Base-by-base conservation (phyloP, 1,140 invertebrate genomes). In the Asbolus verrucosus region DNA sequence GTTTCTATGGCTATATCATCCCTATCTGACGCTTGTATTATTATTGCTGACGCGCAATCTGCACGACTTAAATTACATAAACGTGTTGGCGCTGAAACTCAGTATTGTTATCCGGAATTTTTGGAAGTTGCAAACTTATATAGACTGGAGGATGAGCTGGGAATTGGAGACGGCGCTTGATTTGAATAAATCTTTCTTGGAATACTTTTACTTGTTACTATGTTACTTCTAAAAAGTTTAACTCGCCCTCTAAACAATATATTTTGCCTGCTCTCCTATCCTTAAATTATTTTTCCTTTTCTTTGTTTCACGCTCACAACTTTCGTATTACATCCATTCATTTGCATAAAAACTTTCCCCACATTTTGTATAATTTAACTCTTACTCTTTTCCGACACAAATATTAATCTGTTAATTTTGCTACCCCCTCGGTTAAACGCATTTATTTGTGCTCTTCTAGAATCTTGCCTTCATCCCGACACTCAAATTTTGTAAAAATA, bases 31-130 rank as follows among this genome's bases (percentile, higher is more conserved):
- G 67, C 61, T 67, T 69, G 60, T 69, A 65, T 69, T 73, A 73
- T 73, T 73, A 73, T 73, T 73, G 71, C 71, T 73, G 71, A 73
- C 71, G 54, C 70, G 70, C 71, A 73, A 73, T 73, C 71, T 73
- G 71, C 54, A 50, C 70, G 41, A 68, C 66, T 66, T 73, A 73
- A 73, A 73, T 73, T 73, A 73, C 54, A 66, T 65, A 69, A 69
- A 73, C 62, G 71, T 73, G 71, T 63, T 67, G 67, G 65, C 31
- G 39, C 33, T 38, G 61, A 38, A 63, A 70, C 30, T 50, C 41
- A 27, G 59, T 65, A 63, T 69, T 69, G 59, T 63, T 69, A 24
- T 41, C 31, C 19, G n/a, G 38, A 67, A 67, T 67, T 67, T 67
- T 67, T 60, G 30, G 50, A 67, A 67, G 39, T 67, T 67, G 13